phyloP scores from a whole-genome alignment of 2,797 vertebrate species.

The Euthynnus affinis region DNA sequence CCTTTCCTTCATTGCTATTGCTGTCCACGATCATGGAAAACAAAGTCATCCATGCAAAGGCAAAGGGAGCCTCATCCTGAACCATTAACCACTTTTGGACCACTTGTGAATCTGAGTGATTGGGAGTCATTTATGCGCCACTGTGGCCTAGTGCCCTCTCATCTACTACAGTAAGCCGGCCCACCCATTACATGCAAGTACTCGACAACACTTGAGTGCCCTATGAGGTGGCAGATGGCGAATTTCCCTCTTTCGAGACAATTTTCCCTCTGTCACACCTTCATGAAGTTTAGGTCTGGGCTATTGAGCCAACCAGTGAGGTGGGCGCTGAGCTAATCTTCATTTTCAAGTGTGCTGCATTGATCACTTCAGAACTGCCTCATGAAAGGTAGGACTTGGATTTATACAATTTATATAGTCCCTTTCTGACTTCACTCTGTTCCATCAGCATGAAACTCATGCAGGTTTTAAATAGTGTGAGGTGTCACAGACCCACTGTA shows the following conservation, averaged over 20 bases:
- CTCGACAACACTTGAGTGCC: conserved; percentile 52
- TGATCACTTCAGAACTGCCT: conserved; percentile 2
- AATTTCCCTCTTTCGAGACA: conserved; percentile 46
- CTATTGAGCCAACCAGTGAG: neutral
- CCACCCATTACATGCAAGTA: conserved; percentile 51
- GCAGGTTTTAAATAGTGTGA: no score
- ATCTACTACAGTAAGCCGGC: conserved; percentile 42
- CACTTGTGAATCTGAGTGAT: conserved; percentile 62
- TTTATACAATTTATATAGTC: neutral
- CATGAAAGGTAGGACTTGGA: neutral
- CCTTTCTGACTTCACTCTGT: neutral
- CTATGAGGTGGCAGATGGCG: conserved; percentile 42
- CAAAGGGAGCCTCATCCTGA: conserved; percentile 46
- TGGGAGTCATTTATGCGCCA: conserved; percentile 49
- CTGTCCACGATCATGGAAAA: conserved; percentile 21
- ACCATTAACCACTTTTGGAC: conserved; percentile 71
- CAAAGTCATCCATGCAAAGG: conserved; percentile 40
- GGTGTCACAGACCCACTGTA: neutral
- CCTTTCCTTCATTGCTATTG: conserved; percentile 8
- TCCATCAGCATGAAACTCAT: neutral
- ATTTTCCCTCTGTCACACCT: conserved; percentile 22
- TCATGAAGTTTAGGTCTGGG: conserved; percentile 38
- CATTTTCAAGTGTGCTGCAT: neutral
- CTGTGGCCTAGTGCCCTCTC: conserved; percentile 50
- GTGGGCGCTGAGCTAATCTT: neutral